Conservation (phyloP, 1,140 invertebrate genomes). For the Drosophila sechellia region DNA sequence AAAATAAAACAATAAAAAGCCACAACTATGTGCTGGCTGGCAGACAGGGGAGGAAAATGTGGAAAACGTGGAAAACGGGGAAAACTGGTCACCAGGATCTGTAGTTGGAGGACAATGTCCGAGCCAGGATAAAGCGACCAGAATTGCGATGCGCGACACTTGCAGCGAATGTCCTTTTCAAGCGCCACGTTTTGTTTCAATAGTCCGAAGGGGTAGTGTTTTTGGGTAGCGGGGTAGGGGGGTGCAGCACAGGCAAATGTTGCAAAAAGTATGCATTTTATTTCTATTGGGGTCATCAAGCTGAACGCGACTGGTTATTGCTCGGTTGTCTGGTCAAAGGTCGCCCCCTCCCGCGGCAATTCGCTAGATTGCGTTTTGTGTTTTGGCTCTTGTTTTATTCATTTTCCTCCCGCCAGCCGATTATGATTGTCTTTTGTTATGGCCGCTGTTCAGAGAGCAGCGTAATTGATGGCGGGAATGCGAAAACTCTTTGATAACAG, state of each 20-base stretch:
- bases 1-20: constrained; percentile 70
- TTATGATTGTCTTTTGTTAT: constrained; percentile 50
- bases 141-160: constrained; percentile 68
- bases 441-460: constrained; percentile 31
- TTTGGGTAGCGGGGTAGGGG: background rate
- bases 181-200: constrained; percentile 37
- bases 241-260: constrained; percentile 36
- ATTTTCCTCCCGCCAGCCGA: constrained; percentile 25
- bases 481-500: constrained; percentile 23
- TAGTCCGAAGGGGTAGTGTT: constrained; percentile 9
- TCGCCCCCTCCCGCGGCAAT: constrained; percentile 30
- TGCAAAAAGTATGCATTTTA: constrained; percentile 74
- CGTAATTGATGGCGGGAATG: constrained; percentile 40
- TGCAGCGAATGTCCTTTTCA: constrained; percentile 74
- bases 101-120: constrained; percentile 33
- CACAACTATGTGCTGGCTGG: constrained; percentile 40
- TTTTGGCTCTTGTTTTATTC: constrained; percentile 40
- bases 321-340: constrained; percentile 66
- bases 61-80: background rate
- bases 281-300: constrained; percentile 79
- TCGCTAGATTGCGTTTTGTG: constrained; percentile 46
- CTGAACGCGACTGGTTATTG: constrained; percentile 69
- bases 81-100: background rate
- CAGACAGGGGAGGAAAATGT: background rate
- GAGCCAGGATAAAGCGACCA: constrained; percentile 59